Percentiles rank a stretch among this genome's conserved stretches.
Conservation (phyloP, 2,888 invertebrate genomes). For the Drosophila putrida region DNA sequence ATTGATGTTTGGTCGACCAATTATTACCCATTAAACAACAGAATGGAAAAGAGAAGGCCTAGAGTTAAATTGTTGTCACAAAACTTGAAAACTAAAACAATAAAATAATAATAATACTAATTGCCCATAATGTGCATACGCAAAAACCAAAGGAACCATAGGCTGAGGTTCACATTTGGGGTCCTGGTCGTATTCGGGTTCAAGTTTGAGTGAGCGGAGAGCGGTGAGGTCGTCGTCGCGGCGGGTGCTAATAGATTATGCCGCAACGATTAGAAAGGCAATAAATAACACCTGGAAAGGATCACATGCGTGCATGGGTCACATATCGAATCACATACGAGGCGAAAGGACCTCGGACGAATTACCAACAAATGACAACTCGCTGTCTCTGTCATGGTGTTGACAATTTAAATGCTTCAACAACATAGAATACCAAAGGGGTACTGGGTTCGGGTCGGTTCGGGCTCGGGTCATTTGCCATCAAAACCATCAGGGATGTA, state of each 20-base stretch:
- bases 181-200: no score
- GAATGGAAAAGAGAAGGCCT: conserved; percentile 18
- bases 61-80: conserved; percentile 50
- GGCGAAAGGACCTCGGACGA: background rate
- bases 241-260: conserved; percentile 83
- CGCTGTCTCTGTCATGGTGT: conserved; percentile 62
- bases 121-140: conserved; percentile 73
- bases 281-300: conserved; percentile 84
- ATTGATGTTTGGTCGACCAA: conserved; percentile 49
- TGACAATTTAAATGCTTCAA: conserved; percentile 74
- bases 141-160: conserved; percentile 27
- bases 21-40: conserved; percentile 45
- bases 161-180: conserved; percentile 2
- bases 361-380: conserved; percentile 40
- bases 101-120: conserved; percentile 70
- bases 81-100: conserved; percentile 70
- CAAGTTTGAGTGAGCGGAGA: conserved; percentile 3
- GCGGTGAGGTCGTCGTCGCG: conserved; percentile 37
- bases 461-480: conserved; percentile 27
- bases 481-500: conserved; percentile 37
- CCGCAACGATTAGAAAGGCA: conserved; percentile 84
- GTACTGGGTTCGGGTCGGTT: conserved; percentile 34
- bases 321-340: conserved; percentile 34
- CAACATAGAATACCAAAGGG: conserved; percentile 49
- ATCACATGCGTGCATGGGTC: conserved; percentile 82